Evolutionary conservation across 2,888 invertebrate species (phyloP).

Genomic region (Malacosoma neustria): DNA sequence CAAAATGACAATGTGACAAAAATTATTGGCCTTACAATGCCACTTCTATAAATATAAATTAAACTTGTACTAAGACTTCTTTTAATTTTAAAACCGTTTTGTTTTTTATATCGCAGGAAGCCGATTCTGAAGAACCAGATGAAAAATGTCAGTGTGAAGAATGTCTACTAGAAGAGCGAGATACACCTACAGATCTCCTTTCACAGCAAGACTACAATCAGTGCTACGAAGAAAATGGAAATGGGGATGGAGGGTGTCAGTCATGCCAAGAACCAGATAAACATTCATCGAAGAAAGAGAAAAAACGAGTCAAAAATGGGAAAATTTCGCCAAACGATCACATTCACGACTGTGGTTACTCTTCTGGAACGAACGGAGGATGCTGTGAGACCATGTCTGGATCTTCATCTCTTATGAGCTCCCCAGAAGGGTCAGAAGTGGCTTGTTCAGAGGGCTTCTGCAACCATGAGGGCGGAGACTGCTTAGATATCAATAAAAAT

Average conservation of each 20-base stretch:
- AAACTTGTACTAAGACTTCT: no score
- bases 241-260: slow-evolving; percentile 30
- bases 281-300: slow-evolving; percentile 51
- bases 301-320: slow-evolving; percentile 63
- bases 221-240: slow-evolving; percentile 40
- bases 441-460: slow-evolving; percentile 93
- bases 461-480: slow-evolving; percentile 79
- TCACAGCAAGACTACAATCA: slow-evolving; percentile 46
- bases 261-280: slow-evolving; percentile 59
- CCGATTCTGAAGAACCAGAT: slow-evolving; percentile 64
- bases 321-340: slow-evolving; percentile 79
- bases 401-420: slow-evolving; percentile 86
- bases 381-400: slow-evolving; percentile 79
- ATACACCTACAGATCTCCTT: slow-evolving; percentile 56
- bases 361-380: slow-evolving; percentile 87
- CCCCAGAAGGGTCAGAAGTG: slow-evolving; percentile 92
- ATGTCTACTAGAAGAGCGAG: slow-evolving; percentile 55
- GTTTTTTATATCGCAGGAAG: slow-evolving; percentile 35
- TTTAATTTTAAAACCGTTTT: slow-evolving; percentile 1
- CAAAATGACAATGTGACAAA: no score
- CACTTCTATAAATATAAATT: no score
- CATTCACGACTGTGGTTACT: slow-evolving; percentile 91
- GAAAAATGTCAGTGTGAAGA: slow-evolving; percentile 69
- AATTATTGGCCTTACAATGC: no score
- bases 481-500: slow-evolving; percentile 50